Conservation (phyloP, 1,140 invertebrate genomes). For the Drosophila bipectinata region DNA sequence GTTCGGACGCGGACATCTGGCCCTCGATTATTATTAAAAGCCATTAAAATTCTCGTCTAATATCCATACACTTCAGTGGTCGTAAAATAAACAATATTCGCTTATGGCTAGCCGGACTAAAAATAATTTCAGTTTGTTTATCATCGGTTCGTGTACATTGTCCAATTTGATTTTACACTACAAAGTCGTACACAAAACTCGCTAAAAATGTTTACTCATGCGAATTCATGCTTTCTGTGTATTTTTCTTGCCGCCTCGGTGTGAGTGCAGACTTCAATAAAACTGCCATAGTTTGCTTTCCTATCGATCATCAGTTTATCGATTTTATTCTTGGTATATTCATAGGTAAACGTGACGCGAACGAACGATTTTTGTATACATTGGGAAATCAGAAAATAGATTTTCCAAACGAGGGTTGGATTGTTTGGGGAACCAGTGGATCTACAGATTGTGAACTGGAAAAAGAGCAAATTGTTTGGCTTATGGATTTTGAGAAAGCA, state of each 20-base stretch:
- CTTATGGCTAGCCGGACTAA: slow-evolving; percentile 41
- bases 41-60: slow-evolving; percentile 62
- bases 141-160: slow-evolving; percentile 56
- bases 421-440: background rate
- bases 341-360: slow-evolving; percentile 14
- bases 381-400: slow-evolving; percentile 22
- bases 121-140: slow-evolving; percentile 72
- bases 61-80: slow-evolving; percentile 69
- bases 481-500: background rate
- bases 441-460: background rate
- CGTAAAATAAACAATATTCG: slow-evolving; percentile 69
- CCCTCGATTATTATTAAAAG: slow-evolving; percentile 63
- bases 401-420: slow-evolving; percentile 25
- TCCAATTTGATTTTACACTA: slow-evolving; percentile 63
- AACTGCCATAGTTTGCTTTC: slow-evolving; percentile 54
- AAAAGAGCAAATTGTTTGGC: background rate
- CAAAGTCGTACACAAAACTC: slow-evolving; percentile 36
- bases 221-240: slow-evolving; percentile 30
- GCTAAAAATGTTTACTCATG: slow-evolving; percentile 54
- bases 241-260: slow-evolving; percentile 18
- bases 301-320: slow-evolving; percentile 58
- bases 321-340: slow-evolving; percentile 36
- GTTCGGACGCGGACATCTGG: slow-evolving; percentile 50
- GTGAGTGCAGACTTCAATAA: slow-evolving; percentile 43
- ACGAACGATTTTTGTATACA: slow-evolving; percentile 25